These are phyloP conservation scores for Nautilus pompilius DNA, from an alignment of 1,140 invertebrate species.

Conservation along the genomic window DNA sequence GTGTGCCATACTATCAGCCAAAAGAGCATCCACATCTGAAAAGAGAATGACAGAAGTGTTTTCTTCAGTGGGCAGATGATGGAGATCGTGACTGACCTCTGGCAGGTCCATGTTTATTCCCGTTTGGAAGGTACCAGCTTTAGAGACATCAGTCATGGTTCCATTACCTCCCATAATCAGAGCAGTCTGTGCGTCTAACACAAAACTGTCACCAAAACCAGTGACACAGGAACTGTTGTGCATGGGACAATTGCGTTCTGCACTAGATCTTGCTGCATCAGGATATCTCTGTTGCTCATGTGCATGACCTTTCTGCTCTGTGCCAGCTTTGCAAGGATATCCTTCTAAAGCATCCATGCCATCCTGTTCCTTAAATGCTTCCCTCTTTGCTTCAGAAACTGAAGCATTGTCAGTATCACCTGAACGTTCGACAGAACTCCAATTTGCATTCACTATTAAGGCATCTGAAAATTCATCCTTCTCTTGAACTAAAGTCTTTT, in stretches of 20 bases:
- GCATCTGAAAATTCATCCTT: too few relatives aligned
- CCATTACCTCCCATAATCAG: slow-evolving; percentile 4
- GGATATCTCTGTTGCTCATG: too few relatives aligned
- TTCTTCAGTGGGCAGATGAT: not conserved
- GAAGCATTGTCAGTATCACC: too few relatives aligned
- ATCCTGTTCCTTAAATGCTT: too few relatives aligned
- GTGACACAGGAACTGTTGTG: not conserved
- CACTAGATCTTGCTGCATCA: not conserved
- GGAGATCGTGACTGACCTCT: not conserved
- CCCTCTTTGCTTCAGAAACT: too few relatives aligned
- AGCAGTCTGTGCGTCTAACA: slow-evolving; percentile 34
- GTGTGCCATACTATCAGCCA: not conserved
- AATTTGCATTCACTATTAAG: too few relatives aligned
- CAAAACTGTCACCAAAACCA: slow-evolving; percentile 34
- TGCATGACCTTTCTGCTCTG: too few relatives aligned
- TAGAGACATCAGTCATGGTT: not conserved
- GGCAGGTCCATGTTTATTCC: not conserved
- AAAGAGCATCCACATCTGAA: not conserved
- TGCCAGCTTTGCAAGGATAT: too few relatives aligned
- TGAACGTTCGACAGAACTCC: too few relatives aligned
- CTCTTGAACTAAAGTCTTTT: too few relatives aligned
- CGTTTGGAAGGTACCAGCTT: not conserved
- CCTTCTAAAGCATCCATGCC: too few relatives aligned
- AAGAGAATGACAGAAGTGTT: not conserved
- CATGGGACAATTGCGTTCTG: not conserved